Conservation (phyloP, 2,113 vertebrate genomes). For the Halichoerus grypus region DNA sequence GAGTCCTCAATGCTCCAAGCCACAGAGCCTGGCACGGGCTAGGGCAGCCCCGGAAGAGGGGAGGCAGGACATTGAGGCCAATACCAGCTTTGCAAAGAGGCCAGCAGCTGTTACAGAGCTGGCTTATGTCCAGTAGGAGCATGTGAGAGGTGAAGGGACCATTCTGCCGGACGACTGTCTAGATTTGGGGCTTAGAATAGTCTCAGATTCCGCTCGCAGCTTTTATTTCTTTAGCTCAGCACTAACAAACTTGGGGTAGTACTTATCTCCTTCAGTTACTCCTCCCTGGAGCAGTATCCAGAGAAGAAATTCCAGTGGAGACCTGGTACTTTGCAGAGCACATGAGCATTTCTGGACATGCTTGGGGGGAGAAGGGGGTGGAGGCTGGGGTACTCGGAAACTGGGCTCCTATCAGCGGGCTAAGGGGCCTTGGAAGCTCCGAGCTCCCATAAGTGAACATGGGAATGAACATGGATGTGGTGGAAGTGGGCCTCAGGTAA, state of each 20-base stretch:
- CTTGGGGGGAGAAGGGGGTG: not conserved
- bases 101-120: conserved; percentile 35
- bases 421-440: not conserved
- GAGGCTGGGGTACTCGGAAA: not conserved
- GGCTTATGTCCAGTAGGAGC: not conserved
- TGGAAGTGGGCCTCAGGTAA: not conserved
- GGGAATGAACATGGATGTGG: not conserved
- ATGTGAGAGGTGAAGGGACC: conserved; percentile 30
- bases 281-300: not conserved
- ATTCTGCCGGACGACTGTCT: not conserved
- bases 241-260: not conserved
- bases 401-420: not conserved
- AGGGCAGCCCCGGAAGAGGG: not conserved
- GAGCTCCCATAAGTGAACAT: not conserved
- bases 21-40: not conserved
- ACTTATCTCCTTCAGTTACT: not conserved
- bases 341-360: not conserved
- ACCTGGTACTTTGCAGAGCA: not conserved
- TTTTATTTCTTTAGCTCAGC: not conserved
- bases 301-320: conserved; percentile 12
- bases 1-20: not conserved
- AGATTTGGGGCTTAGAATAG: not conserved
- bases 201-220: not conserved
- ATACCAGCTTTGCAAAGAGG: conserved; percentile 28
- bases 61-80: conserved; percentile 49